Evolutionary conservation across 2,113 vertebrate species (phyloP).

Genomic region (Alethe castanea): DNA sequence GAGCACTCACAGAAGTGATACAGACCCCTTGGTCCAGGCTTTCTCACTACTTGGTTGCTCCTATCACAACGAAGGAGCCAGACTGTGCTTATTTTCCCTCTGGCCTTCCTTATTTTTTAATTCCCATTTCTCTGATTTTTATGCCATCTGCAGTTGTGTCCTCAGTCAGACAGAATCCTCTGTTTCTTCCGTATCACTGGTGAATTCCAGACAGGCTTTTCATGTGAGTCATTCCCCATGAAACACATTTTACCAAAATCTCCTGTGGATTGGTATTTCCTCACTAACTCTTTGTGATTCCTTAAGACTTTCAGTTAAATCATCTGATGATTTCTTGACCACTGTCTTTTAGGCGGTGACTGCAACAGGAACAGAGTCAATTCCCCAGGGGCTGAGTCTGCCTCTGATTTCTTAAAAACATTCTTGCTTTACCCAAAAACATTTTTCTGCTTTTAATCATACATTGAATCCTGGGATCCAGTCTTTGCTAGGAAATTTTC

Average conservation of each 20-base stretch:
- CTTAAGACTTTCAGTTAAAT: neutral
- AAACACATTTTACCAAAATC: neutral
- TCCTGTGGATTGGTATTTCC: neutral
- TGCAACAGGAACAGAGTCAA: neutral
- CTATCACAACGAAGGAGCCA: neutral
- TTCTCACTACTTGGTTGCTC: neutral
- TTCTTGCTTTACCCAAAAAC: neutral
- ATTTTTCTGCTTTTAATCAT: neutral
- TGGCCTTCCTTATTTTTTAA: neutral
- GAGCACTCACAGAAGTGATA: neutral
- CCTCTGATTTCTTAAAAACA: neutral
- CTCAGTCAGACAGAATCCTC: neutral
- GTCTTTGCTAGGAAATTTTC: neutral
- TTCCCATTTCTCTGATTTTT: neutral
- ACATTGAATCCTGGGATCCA: neutral
- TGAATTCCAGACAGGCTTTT: neutral
- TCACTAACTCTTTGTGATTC: neutral
- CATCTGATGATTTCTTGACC: neutral
- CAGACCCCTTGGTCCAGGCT: neutral
- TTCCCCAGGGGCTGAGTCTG: neutral
- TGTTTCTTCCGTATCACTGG: neutral
- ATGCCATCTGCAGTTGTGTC: neutral
- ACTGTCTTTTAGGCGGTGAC: neutral
- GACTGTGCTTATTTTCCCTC: accelerated
- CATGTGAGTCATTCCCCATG: neutral